phyloP scores from a whole-genome alignment of 2,113 vertebrate species.

The Lates calcarifer region DNA sequence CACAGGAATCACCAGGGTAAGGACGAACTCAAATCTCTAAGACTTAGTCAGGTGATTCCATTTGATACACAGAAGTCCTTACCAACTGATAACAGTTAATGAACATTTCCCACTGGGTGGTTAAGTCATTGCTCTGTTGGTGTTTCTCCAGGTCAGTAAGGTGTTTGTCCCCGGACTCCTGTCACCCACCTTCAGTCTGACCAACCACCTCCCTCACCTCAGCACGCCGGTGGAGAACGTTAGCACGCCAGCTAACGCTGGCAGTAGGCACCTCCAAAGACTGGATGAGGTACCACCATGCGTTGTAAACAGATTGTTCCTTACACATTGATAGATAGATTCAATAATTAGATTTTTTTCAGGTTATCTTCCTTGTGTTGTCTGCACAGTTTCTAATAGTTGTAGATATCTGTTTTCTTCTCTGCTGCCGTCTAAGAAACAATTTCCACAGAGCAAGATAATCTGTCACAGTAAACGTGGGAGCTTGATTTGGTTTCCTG shows the following conservation, averaged over 20 bases:
- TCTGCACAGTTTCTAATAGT: neutral
- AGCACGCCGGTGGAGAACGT: slow-evolving; percentile 88
- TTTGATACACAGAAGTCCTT: neutral
- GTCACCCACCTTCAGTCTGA: slow-evolving; percentile 88
- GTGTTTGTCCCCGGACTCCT: slow-evolving; percentile 93
- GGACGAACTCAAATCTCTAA: neutral
- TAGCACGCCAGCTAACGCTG: slow-evolving; percentile 89
- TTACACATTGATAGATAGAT: neutral
- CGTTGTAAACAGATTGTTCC: neutral
- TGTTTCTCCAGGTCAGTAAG: slow-evolving; percentile 90
- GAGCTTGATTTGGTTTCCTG: slow-evolving; percentile 26
- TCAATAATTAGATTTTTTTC: neutral
- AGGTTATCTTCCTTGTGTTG: neutral
- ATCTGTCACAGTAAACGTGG: slow-evolving; percentile 10
- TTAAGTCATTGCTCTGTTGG: neutral
- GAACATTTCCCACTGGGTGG: neutral
- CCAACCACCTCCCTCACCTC: slow-evolving; percentile 85
- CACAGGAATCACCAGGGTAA: slow-evolving; percentile 93
- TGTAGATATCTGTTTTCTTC: neutral
- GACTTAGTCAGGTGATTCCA: neutral
- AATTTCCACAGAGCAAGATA: slow-evolving; percentile 19
- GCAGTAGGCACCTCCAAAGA: slow-evolving; percentile 88
- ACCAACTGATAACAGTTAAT: neutral
- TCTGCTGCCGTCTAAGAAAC: neutral
- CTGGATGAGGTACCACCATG: slow-evolving; percentile 89